Evolutionary conservation across 2,797 vertebrate species (phyloP).

Genomic region (Naso thynnoides): DNA sequence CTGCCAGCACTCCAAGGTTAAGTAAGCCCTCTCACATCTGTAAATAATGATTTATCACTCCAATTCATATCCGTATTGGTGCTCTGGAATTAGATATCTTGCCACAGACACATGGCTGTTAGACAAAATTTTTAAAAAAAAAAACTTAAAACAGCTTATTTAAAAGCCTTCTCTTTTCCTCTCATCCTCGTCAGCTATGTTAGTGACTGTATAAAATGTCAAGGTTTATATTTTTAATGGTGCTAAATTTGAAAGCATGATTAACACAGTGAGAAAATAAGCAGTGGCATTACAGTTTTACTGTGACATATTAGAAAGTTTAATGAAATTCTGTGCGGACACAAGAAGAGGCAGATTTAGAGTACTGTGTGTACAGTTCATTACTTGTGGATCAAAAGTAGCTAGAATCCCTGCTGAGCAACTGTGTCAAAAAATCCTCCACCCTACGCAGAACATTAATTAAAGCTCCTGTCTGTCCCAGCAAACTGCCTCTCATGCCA

Average conservation of each 20-base stretch:
- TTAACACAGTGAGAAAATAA: constrained; percentile 6
- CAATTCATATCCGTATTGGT: constrained; percentile 68
- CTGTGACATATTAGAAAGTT: constrained; percentile 18
- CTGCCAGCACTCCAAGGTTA: constrained; percentile 79
- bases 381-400: constrained; percentile 58
- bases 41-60: constrained; percentile 80
- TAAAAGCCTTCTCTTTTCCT: constrained; percentile 17
- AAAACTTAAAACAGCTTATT: constrained; percentile 19
- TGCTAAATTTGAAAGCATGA: constrained; percentile 11
- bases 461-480: constrained; percentile 70
- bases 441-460: constrained; percentile 70
- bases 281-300: background rate
- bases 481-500: constrained; percentile 64
- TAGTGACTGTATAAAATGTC: constrained; percentile 1
- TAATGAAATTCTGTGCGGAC: constrained; percentile 14
- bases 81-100: constrained; percentile 66
- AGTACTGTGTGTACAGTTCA: constrained; percentile 50
- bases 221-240: constrained; percentile 7
- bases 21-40: constrained; percentile 75
- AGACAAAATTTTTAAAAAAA: constrained; percentile 30
- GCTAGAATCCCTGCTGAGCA: constrained; percentile 52
- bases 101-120: constrained; percentile 27
- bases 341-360: constrained; percentile 27
- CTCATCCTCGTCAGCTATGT: background rate
- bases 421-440: constrained; percentile 64